A percentile compares a stretch with the other conserved stretches of the same genome.
Conservation (phyloP, 2,888 invertebrate species). For the Tipula vernalis region DNA sequence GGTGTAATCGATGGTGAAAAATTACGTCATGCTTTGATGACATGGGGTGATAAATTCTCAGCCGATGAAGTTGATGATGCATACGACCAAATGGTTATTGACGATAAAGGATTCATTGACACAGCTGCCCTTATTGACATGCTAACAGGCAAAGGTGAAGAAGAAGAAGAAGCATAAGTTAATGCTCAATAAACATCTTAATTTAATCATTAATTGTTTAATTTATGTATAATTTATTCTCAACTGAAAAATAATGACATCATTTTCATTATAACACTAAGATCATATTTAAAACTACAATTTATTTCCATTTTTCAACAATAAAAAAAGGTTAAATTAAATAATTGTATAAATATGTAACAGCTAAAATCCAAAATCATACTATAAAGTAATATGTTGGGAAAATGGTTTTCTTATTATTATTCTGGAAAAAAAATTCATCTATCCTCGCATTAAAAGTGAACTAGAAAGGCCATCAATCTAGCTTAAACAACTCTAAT, state of each 20-base stretch:
- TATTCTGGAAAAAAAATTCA: not conserved
- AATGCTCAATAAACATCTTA: conserved; percentile 6
- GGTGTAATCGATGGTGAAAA: conserved; percentile 83
- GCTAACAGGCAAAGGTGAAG: conserved; percentile 76
- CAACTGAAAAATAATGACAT: not conserved
- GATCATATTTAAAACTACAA: not conserved
- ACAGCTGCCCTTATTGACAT: conserved; percentile 75
- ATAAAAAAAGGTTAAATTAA: not conserved
- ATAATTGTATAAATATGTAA: not conserved
- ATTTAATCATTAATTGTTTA: not conserved
- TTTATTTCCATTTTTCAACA: not conserved
- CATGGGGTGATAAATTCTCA: conserved; percentile 88
- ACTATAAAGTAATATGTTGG: not conserved
- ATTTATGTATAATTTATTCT: not conserved
- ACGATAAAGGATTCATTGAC: conserved; percentile 82
- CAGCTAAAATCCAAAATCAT: not conserved
- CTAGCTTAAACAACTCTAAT: not conserved
- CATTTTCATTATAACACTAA: not conserved
- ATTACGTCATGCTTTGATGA: conserved; percentile 81
- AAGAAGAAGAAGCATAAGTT: conserved; percentile 50
- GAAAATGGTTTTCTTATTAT: not conserved
- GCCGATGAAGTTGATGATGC: conserved; percentile 82
- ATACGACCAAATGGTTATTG: conserved; percentile 85
- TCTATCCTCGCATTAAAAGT: not conserved
- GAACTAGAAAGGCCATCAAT: not conserved